Percentiles rank a stretch among this genome's conserved stretches.
phyloP scores from a whole-genome alignment of 1,140 invertebrate genomes.

The Aphaenogaster ashmeadi region DNA sequence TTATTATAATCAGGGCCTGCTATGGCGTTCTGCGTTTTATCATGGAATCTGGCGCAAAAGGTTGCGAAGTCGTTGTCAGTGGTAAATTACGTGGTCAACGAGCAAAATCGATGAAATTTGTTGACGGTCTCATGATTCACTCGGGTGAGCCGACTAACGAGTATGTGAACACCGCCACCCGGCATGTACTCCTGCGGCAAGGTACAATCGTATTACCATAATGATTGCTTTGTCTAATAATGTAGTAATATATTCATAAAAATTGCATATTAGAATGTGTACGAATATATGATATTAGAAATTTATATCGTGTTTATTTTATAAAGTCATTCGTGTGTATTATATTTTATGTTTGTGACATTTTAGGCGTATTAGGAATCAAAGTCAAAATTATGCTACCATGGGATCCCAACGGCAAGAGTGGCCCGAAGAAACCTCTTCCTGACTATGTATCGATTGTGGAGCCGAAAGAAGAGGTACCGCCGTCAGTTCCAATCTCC shows the following conservation, averaged over 20 bases:
- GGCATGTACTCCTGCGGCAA: slow-evolving; percentile 98
- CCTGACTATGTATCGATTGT: slow-evolving; percentile 98
- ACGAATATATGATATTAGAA: too few relatives aligned
- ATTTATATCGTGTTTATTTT: neutral
- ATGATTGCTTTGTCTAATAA: neutral
- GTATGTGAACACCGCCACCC: slow-evolving; percentile 98
- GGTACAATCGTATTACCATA: slow-evolving; percentile 86
- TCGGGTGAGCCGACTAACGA: slow-evolving; percentile 99
- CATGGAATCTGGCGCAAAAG: slow-evolving; percentile 99
- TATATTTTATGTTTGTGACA: slow-evolving; percentile 47
- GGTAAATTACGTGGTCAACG: slow-evolving; percentile 99
- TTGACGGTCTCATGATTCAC: slow-evolving; percentile 99
- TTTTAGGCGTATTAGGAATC: slow-evolving; percentile 91
- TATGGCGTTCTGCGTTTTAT: slow-evolving; percentile 99
- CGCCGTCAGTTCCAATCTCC: slow-evolving; percentile 89
- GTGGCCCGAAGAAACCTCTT: slow-evolving; percentile 98
- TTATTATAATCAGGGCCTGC: slow-evolving; percentile 92
- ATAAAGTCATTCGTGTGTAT: neutral
- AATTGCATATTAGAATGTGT: neutral
- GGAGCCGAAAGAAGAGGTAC: slow-evolving; percentile 96
- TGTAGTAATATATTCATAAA: neutral
- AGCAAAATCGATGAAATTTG: slow-evolving; percentile 99
- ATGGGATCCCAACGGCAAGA: slow-evolving; percentile 98
- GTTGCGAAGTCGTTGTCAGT: slow-evolving; percentile 99
- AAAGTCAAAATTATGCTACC: slow-evolving; percentile 99